Evolutionary conservation across 2,797 vertebrate genomes (phyloP), one percentile per base, ranked within the genome.

Genomic region (Semotilus atromaculatus): DNA sequence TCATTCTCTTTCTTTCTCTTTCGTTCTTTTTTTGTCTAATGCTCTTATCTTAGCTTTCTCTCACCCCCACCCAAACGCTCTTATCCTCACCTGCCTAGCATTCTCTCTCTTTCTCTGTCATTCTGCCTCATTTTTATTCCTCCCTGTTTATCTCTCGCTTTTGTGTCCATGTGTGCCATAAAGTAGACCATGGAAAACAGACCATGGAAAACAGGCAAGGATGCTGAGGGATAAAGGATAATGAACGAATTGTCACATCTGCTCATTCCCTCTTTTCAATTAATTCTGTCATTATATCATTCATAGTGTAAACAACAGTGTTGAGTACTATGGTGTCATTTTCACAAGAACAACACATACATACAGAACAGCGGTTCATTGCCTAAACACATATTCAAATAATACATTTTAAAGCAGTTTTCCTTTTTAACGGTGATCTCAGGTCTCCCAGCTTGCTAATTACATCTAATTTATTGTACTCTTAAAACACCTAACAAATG

Each of bases 221-320:
- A 48, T 79, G 45, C 53, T 38, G 29, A 67, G 68, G 66, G 55
- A 67, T 53, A 40, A 29, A 64, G 29, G 67, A 86, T 83, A 80
- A 84, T 84, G 85, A 70, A 75, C 60, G 36, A 55, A 80, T 64
- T 80, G 81, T 80, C 81, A 84, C 70, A 64, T 80, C 58, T 66
- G 68, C 45, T 86, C 72, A 55, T 55, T 74, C 68, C 60, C 48
- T 74, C 76, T 16, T 67, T 86, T 45, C n/a, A 83, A 83, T 79
- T 38, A 73, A 73, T 83, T 67, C 9, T 67, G 21, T 67, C 38
- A 74, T 60, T 84, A 48, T 48, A 74, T 80, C 1, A 6, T 60
- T 64, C 83, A 51, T 23, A n/a, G 53, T 21, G 40, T 38, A 78
- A 84, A 3, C 36, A 70, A 58, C 26, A 40, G 51, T 7, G 48